A percentile compares a stretch with the other conserved stretches of the same genome.
phyloP scores from a whole-genome alignment of 2,888 invertebrate genomes.

The Syritta pipiens region DNA sequence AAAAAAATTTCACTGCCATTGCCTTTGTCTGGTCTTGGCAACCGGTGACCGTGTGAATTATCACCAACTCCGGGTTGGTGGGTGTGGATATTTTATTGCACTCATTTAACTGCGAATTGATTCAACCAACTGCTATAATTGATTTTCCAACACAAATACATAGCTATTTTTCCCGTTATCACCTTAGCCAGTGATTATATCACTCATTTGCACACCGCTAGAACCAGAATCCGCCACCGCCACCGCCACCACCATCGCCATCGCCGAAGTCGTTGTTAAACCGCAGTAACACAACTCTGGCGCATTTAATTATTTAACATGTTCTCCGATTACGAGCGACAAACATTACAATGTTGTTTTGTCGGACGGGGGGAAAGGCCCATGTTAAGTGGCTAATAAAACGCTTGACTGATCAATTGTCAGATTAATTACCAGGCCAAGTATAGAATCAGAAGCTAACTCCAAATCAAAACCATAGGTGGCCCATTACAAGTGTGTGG shows the following conservation, averaged over 20 bases:
- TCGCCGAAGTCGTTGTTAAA: too few relatives aligned
- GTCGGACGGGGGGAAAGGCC: too few relatives aligned
- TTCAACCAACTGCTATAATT: too few relatives aligned
- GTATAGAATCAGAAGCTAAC: background rate
- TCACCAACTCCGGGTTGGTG: too few relatives aligned
- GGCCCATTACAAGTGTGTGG: conserved; percentile 16
- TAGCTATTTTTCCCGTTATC: conserved; percentile 13
- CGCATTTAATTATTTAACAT: conserved; percentile 38
- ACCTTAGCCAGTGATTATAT: conserved; percentile 7
- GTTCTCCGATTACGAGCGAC: conserved; percentile 30
- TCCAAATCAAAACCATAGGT: conserved; percentile 9
- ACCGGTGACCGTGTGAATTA: too few relatives aligned
- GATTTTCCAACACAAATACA: too few relatives aligned
- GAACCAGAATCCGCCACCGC: conserved; percentile 17
- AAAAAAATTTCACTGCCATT: too few relatives aligned
- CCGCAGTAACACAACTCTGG: background rate
- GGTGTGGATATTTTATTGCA: too few relatives aligned
- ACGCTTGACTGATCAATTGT: conserved; percentile 62
- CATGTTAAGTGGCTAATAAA: conserved; percentile 55
- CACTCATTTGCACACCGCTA: conserved; percentile 16
- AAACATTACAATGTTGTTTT: conserved; percentile 13
- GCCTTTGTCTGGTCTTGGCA: too few relatives aligned
- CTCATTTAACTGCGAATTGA: too few relatives aligned
- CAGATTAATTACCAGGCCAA: conserved; percentile 56
- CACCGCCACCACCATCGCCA: too few relatives aligned